A percentile compares a stretch with the other conserved stretches of the same genome.
These are phyloP conservation scores for Tarsius wallacei DNA, from an alignment of 2,797 vertebrate genomes.

Conservation along the genomic window DNA sequence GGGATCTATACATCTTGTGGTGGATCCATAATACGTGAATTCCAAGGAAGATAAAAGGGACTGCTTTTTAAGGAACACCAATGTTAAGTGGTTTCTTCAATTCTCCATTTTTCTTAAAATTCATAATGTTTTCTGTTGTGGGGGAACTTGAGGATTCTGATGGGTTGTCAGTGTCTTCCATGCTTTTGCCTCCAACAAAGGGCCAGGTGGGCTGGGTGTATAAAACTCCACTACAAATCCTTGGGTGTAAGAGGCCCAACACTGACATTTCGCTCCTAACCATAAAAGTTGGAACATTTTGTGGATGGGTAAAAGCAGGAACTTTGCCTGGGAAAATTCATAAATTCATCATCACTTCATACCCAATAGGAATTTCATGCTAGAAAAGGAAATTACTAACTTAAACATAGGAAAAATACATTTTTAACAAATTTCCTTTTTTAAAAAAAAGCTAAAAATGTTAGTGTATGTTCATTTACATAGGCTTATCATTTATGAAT, in stretches of 20 bases:
- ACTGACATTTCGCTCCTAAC: neutral
- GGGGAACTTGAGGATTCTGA: neutral
- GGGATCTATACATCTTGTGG: constrained; percentile 84
- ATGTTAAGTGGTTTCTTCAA: constrained; percentile 81
- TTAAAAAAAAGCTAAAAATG: neutral
- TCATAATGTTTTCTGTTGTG: constrained; percentile 58
- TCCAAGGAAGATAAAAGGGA: constrained; percentile 82
- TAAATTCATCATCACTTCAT: neutral
- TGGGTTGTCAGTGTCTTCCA: neutral
- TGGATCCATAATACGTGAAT: constrained; percentile 83
- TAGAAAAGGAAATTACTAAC: constrained; percentile 18
- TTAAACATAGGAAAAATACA: constrained; percentile 37
- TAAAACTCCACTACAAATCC: neutral
- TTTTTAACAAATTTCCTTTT: constrained; percentile 32
- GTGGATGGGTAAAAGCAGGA: neutral
- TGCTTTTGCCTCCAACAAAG: neutral
- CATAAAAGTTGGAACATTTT: neutral
- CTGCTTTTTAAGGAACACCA: constrained; percentile 80
- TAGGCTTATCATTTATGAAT: neutral
- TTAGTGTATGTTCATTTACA: constrained; percentile 22
- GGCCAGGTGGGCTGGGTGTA: neutral
- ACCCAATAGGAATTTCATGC: neutral
- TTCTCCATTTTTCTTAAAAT: constrained; percentile 75
- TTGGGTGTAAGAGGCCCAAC: neutral
- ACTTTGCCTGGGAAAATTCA: neutral